These are phyloP conservation scores for Balaenoptera acutorostrata DNA, from an alignment of 2,113 vertebrate genomes.

Conservation along the genomic window DNA sequence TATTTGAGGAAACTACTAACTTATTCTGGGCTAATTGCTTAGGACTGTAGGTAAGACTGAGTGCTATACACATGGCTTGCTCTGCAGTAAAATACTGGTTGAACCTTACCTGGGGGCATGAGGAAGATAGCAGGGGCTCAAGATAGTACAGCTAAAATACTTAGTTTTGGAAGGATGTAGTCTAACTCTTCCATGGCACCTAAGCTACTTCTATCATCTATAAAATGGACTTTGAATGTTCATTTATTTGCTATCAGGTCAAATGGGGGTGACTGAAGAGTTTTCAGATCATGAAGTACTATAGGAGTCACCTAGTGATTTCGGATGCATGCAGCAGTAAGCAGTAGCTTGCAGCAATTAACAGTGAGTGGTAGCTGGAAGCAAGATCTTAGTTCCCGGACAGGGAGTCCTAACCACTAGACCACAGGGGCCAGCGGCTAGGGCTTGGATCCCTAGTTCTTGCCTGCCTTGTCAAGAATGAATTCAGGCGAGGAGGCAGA, in stretches of 20 bases:
- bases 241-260: background rate
- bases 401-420: no score
- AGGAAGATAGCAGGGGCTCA: background rate
- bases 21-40: background rate
- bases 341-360: no score
- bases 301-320: background rate
- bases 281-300: background rate
- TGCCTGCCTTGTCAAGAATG: no score
- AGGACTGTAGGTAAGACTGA: background rate
- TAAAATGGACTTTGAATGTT: background rate
- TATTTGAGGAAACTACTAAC: background rate
- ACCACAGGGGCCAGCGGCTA: no score
- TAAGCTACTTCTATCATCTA: background rate
- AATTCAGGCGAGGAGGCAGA: no score
- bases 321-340: no score
- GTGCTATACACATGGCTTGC: background rate
- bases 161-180: background rate
- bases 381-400: no score
- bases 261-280: background rate
- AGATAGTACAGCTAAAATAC: background rate
- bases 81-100: background rate
- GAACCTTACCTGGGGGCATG: background rate
- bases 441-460: no score
- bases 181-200: background rate
- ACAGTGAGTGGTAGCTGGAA: no score